Evolutionary conservation across 2,888 invertebrate genomes (phyloP), one percentile per base, ranked within the genome.

Genomic region (Phania funesta): DNA sequence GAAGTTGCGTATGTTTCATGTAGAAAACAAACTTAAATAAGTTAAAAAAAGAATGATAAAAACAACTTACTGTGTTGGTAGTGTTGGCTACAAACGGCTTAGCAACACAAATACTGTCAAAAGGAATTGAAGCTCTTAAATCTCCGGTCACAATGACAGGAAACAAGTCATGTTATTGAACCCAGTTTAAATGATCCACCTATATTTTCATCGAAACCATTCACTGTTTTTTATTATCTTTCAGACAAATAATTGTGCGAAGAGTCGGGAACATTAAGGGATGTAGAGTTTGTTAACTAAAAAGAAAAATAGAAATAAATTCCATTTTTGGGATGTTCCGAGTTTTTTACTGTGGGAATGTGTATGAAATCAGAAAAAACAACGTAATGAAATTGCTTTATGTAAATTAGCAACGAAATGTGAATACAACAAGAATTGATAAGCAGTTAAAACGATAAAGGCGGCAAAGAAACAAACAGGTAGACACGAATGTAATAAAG

Each of bases 281-380:
- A 73, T 79, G 73, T 79, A 74, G 67, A 79, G 79, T 79, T 74
- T 62, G 41, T 32, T 64, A 26, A 18, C 35, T 74, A 3, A 54
- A 64, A 74, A 74, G 26, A 74, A 74, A n/a, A n/a, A n/a, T n/a
- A n/a, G n/a, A 44, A 44, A 22, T 54, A 32, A 46, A 54, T 24
- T 16, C 20, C 13, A 2, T 35, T 20, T 20, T 26, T 41, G 22
- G n/a, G 7, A 29, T 29, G 29, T 29, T 29, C 3, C 7, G 3
- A 29, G 3, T 29, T 29, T 29, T 7, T 7, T 29, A 5, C 7
- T 29, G 4, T 7, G 3, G 29, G 3, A 3, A 29, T 29, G 29
- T 29, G 7, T 29, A 29, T 29, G 3, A 5, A 32, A 0, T 32
- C 3, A 1, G 29, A 18, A 18, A 24, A 22, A 18, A 32, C 29